Conservation (phyloP, 2,888 invertebrate genomes). For the Ametastegia equiseti region DNA sequence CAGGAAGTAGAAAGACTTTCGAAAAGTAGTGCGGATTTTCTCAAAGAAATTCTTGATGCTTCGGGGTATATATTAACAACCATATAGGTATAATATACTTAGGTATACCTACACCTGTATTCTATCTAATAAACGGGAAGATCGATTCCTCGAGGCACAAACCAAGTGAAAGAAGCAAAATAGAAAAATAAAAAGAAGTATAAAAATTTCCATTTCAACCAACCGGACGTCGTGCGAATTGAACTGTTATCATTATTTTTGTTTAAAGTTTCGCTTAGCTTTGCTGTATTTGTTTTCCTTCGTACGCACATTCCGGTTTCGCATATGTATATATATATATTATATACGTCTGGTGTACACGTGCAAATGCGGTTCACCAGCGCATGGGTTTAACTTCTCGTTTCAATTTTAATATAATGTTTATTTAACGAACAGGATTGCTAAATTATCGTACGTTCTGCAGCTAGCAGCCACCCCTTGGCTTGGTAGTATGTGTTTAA, state of each 20-base stretch:
- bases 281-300: not conserved
- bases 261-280: constrained; percentile 30
- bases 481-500: not conserved
- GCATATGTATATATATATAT: too few relatives aligned
- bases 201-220: not conserved
- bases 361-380: too few relatives aligned
- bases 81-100: not conserved
- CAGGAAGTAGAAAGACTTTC: not conserved
- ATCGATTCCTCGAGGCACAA: not conserved
- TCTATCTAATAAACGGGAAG: too few relatives aligned
- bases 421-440: not conserved
- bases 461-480: too few relatives aligned
- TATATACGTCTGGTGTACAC: too few relatives aligned
- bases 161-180: not conserved
- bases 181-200: not conserved
- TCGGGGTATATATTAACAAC: not conserved
- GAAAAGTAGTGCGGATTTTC: not conserved
- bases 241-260: constrained; percentile 4
- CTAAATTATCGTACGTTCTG: not conserved
- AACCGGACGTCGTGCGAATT: not conserved
- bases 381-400: not conserved
- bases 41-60: not conserved
- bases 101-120: too few relatives aligned
- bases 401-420: not conserved
- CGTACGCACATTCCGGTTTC: constrained; percentile 13